A percentile compares a stretch with the other conserved stretches of the same genome.
These are phyloP conservation scores for Ormyrus labotus DNA, from an alignment of 2,888 invertebrate species.

Conservation along the genomic window DNA sequence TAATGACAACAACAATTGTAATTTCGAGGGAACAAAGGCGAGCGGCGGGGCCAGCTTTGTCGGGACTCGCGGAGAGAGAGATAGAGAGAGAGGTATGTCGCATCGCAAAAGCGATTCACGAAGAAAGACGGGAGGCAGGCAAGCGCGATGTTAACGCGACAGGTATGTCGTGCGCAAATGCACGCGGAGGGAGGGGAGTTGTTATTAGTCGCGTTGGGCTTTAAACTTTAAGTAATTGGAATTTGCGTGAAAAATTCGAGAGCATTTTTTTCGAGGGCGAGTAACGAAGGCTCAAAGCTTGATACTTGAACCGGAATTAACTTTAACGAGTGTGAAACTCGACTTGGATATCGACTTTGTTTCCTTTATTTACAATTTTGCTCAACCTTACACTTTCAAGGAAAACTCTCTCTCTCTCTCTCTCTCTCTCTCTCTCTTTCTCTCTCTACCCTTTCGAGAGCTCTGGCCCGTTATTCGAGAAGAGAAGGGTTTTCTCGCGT, in stretches of 20 bases:
- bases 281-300: conserved; percentile 2
- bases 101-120: conserved; percentile 27
- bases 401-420: conserved; percentile 27
- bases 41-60: conserved; percentile 55
- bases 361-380: conserved; percentile 50
- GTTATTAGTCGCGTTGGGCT: too few relatives aligned
- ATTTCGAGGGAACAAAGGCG: conserved; percentile 71
- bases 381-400: conserved; percentile 39
- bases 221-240: too few relatives aligned
- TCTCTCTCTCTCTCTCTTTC: too few relatives aligned
- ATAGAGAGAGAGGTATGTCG: conserved; percentile 63
- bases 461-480: conserved; percentile 44
- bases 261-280: neutral
- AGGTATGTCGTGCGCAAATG: too few relatives aligned
- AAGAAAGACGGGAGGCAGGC: neutral
- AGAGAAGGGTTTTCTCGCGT: conserved; percentile 50
- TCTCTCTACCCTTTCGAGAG: conserved; percentile 34
- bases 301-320: conserved; percentile 48
- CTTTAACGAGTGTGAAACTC: conserved; percentile 48
- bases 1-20: conserved; percentile 74
- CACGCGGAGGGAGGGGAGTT: too few relatives aligned
- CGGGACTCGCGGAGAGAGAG: conserved; percentile 48
- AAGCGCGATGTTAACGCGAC: too few relatives aligned
- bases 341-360: conserved; percentile 41
- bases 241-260: neutral